A percentile compares a stretch with the other conserved stretches of the same genome.
Conservation (phyloP, 2,797 vertebrate species). For the Eleutherodactylus coqui region DNA sequence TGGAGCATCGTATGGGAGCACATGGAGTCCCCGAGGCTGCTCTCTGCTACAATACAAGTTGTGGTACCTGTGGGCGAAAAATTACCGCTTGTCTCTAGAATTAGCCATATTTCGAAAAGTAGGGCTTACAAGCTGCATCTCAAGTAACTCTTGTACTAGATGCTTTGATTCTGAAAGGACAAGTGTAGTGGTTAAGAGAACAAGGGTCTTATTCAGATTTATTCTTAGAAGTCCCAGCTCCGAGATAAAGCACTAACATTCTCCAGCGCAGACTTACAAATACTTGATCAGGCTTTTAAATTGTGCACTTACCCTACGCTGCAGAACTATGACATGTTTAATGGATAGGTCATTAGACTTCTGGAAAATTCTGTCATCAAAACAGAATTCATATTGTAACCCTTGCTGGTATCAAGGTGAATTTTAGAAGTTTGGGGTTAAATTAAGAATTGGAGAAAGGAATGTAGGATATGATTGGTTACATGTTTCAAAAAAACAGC, state of each 20-base stretch:
- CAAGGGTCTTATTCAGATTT: background rate
- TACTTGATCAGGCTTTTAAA: background rate
- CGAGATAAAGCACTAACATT: background rate
- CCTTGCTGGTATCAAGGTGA: background rate
- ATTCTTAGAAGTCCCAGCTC: background rate
- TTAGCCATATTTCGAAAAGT: background rate
- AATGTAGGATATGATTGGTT: constrained; percentile 52
- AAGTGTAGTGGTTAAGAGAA: background rate
- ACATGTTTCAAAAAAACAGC: constrained; percentile 58
- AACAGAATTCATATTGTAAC: background rate
- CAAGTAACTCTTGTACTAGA: background rate
- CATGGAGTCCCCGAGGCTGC: too few relatives aligned
- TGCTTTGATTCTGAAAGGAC: background rate
- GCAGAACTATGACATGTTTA: background rate
- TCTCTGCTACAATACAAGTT: background rate
- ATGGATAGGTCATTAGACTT: background rate
- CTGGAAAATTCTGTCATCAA: background rate
- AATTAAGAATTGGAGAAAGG: constrained; percentile 34
- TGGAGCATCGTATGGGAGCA: too few relatives aligned
- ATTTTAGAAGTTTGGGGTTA: constrained; percentile 30
- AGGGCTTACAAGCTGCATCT: background rate
- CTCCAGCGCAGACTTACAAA: background rate
- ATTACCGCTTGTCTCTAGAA: background rate
- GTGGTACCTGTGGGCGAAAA: background rate
- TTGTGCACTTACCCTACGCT: background rate